phyloP scores from a whole-genome alignment of 1,140 invertebrate species.

The Euglossa dilemma region DNA sequence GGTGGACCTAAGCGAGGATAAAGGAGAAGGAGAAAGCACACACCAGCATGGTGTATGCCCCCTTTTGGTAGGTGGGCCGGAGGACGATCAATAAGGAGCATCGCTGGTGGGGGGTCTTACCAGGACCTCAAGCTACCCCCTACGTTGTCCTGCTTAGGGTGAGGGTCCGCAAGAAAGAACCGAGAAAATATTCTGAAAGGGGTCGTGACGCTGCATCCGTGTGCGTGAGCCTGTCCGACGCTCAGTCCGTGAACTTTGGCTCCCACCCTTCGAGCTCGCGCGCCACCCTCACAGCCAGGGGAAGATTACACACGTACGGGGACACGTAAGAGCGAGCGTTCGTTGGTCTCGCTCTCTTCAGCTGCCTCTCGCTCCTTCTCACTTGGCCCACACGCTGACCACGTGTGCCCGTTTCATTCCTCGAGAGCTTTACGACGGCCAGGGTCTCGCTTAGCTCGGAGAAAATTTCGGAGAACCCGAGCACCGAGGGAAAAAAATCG shows the following conservation, averaged over 20 bases:
- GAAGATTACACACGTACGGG: constrained; percentile 47
- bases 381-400: constrained; percentile 32
- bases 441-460: neutral
- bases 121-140: constrained; percentile 79
- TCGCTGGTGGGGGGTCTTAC: constrained; percentile 79
- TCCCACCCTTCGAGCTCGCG: constrained; percentile 44
- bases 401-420: constrained; percentile 41
- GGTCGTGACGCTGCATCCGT: constrained; percentile 52
- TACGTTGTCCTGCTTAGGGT: constrained; percentile 77
- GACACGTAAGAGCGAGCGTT: constrained; percentile 33
- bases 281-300: constrained; percentile 12
- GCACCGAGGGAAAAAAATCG: constrained; percentile 58
- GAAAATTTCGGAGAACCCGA: constrained; percentile 56
- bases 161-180: constrained; percentile 81
- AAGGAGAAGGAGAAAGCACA: constrained; percentile 81
- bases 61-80: constrained; percentile 69
- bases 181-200: constrained; percentile 82
- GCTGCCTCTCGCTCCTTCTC: neutral
- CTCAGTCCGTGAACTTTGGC: constrained; percentile 67
- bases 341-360: neutral
- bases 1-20: constrained; percentile 82
- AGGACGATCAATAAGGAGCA: constrained; percentile 83
- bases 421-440: constrained; percentile 16
- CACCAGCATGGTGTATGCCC: constrained; percentile 63
- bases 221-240: constrained; percentile 44